These are phyloP conservation scores for Mesitornis unicolor DNA, from an alignment of 2,113 vertebrate genomes.

Conservation along the genomic window DNA sequence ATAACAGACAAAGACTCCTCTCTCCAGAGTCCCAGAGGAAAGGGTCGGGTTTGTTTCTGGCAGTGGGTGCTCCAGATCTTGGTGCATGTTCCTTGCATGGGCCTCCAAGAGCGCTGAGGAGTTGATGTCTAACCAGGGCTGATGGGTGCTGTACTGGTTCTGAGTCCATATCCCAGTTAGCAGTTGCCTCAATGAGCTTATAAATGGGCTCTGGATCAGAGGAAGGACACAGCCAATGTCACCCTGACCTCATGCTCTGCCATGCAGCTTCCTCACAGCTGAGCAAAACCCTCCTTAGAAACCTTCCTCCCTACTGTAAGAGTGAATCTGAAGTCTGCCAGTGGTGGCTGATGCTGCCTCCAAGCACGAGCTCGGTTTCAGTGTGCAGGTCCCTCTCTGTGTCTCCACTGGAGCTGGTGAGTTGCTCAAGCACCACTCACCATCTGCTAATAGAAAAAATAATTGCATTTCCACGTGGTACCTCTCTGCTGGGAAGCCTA, in stretches of 20 bases:
- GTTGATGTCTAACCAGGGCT: not conserved
- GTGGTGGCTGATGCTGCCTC: not conserved
- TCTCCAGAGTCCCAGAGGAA: not conserved
- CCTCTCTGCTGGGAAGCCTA: not conserved
- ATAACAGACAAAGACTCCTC: not conserved
- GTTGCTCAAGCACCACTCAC: not conserved
- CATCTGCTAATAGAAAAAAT: not conserved
- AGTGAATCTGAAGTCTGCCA: not conserved
- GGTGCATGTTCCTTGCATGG: accelerated
- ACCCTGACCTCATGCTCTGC: not conserved
- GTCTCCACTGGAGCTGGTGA: not conserved
- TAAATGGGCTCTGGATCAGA: not conserved
- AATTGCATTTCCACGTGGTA: not conserved
- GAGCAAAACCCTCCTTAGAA: not conserved
- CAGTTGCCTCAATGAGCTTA: not conserved
- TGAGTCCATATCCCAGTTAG: not conserved
- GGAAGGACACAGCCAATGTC: not conserved
- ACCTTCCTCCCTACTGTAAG: not conserved
- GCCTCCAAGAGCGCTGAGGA: not conserved
- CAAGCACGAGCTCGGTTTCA: accelerated
- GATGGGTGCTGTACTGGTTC: not conserved
- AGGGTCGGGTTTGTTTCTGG: not conserved
- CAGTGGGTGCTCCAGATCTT: not conserved
- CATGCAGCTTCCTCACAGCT: not conserved
- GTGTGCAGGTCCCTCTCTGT: not conserved